Evolutionary conservation across 2,113 vertebrate species (phyloP).

Genomic region (Dicrurus megarhynchus): DNA sequence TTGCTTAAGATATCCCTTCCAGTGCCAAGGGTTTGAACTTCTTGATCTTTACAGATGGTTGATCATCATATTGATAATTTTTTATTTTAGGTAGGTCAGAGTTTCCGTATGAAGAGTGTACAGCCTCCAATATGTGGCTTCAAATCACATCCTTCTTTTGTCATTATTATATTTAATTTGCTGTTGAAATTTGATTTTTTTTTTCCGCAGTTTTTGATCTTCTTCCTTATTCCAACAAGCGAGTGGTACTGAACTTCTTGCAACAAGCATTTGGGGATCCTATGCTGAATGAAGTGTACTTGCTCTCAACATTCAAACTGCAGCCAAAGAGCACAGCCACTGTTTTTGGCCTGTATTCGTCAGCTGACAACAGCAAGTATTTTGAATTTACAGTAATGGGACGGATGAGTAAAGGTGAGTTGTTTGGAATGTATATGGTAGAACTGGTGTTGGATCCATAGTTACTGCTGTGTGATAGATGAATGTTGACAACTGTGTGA

Average conservation of each 20-base stretch:
- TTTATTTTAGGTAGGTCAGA: not conserved
- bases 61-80: not conserved
- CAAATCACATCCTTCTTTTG: not conserved
- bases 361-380: constrained; percentile 85
- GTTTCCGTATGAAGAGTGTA: not conserved
- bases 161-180: not conserved
- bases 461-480: not conserved
- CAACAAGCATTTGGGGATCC: constrained; percentile 83
- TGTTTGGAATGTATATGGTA: not conserved
- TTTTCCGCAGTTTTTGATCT: constrained; percentile 88
- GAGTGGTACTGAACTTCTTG: constrained; percentile 75
- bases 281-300: constrained; percentile 81
- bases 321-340: constrained; percentile 82
- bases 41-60: not conserved
- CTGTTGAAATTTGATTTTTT: not conserved
- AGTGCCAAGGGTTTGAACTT: not conserved
- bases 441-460: not conserved
- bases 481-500: not conserved
- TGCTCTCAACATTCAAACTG: constrained; percentile 86
- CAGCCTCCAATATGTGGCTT: not conserved
- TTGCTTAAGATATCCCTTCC: not conserved
- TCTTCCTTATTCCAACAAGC: constrained; percentile 83
- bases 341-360: constrained; percentile 86
- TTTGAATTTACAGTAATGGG: constrained; percentile 91
- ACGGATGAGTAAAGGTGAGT: constrained; percentile 89